phyloP scores from a whole-genome alignment of 2,888 invertebrate genomes.

The Byasa hedistus region DNA sequence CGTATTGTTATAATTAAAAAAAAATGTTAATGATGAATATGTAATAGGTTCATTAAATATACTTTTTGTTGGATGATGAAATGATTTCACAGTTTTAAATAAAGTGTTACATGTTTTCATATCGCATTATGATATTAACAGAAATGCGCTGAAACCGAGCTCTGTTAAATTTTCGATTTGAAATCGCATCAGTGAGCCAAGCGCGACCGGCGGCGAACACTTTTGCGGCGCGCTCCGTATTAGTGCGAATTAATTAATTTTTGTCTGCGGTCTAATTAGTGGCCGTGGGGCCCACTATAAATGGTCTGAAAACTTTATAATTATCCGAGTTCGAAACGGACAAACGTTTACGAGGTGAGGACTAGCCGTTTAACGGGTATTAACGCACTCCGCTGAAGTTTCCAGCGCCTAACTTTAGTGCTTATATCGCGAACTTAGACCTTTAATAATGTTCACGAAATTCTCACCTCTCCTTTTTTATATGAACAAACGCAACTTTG shows the following conservation, averaged over 20 bases:
- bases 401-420: slow-evolving; percentile 28
- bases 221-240: slow-evolving; percentile 31
- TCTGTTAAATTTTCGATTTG: slow-evolving; percentile 10
- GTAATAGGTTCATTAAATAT: no score
- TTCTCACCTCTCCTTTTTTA: slow-evolving; percentile 13
- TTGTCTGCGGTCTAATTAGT: slow-evolving; percentile 36
- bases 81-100: no score
- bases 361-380: slow-evolving; percentile 31
- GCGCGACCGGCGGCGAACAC: slow-evolving; percentile 24
- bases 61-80: no score
- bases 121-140: not conserved
- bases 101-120: not conserved
- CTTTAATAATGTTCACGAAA: slow-evolving; percentile 28
- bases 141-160: not conserved
- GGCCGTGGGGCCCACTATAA: slow-evolving; percentile 31
- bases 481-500: not conserved
- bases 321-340: slow-evolving; percentile 32
- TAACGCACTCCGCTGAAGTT: slow-evolving; percentile 30
- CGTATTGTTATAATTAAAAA: no score
- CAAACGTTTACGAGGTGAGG: slow-evolving; percentile 32
- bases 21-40: no score
- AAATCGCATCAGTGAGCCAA: slow-evolving; percentile 2
- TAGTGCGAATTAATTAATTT: slow-evolving; percentile 36
- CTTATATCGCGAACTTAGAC: slow-evolving; percentile 30
- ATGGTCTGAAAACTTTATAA: slow-evolving; percentile 35